Conservation (phyloP, 2,797 vertebrate species). For the Valencia hispanica region DNA sequence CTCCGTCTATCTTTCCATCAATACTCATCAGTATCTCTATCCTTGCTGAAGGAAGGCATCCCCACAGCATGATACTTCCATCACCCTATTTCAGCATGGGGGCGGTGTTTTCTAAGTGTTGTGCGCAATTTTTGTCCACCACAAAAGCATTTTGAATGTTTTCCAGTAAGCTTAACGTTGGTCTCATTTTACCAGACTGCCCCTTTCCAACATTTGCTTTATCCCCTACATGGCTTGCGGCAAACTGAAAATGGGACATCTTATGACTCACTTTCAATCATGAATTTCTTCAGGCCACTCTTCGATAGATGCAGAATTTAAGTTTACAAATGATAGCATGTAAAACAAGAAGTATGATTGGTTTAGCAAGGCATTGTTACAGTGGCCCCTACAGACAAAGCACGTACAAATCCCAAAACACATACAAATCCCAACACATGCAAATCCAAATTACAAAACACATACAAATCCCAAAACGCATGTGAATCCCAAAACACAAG, state of each 20-base stretch:
- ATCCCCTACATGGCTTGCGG: neutral
- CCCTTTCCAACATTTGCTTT: neutral
- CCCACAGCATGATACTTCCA: neutral
- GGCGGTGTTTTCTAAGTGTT: neutral
- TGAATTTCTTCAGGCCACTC: neutral
- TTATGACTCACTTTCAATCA: neutral
- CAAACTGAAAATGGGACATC: neutral
- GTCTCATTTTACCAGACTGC: neutral
- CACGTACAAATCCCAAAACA: too few species aligned
- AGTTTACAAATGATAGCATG: neutral
- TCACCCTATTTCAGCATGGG: neutral
- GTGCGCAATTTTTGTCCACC: too few species aligned
- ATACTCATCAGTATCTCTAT: too few species aligned
- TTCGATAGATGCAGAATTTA: neutral
- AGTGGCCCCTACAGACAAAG: too few species aligned
- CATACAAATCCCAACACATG: too few species aligned
- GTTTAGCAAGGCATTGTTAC: neutral
- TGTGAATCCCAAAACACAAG: too few species aligned
- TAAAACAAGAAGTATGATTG: neutral
- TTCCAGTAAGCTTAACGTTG: neutral
- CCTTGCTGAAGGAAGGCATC: neutral
- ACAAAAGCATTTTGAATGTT: neutral
- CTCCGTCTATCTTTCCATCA: too few species aligned
- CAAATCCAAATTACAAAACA: too few species aligned
- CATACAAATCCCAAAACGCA: too few species aligned